Conservation (phyloP, 2,888 invertebrate species). For the Lasioglossum calceatum region DNA sequence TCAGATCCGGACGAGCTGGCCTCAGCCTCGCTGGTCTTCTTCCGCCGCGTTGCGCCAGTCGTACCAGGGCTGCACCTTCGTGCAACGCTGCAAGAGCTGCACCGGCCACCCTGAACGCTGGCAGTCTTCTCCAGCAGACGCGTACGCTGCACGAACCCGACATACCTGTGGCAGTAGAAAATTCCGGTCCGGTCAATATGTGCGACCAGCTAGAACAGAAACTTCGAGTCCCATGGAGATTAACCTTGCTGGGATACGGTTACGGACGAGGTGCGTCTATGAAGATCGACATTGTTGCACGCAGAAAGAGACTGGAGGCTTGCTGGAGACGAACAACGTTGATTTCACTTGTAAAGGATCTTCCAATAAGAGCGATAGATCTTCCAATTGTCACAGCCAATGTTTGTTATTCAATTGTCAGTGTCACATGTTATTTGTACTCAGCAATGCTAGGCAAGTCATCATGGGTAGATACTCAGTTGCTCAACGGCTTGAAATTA, state of each 20-base stretch:
- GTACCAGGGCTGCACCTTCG: constrained; percentile 94
- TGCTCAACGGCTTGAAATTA: too few relatives aligned
- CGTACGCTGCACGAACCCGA: constrained; percentile 96
- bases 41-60: constrained; percentile 87
- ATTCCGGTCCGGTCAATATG: constrained; percentile 1
- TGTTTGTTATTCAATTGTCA: too few relatives aligned
- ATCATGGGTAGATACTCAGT: too few relatives aligned
- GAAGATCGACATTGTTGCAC: background rate
- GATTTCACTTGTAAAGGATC: background rate
- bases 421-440: too few relatives aligned
- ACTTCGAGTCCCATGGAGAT: background rate
- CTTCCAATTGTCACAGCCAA: too few relatives aligned
- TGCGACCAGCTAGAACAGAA: background rate
- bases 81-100: constrained; percentile 92
- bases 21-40: constrained; percentile 89
- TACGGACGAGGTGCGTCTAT: background rate
- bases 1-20: constrained; percentile 91
- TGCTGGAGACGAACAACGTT: background rate
- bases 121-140: constrained; percentile 95
- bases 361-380: too few relatives aligned
- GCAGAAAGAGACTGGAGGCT: background rate
- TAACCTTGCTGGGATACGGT: background rate
- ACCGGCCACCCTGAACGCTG: constrained; percentile 91
- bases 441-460: too few relatives aligned
- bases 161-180: constrained; percentile 85